Base-by-base conservation (phyloP, 2,888 invertebrate species). In the Acronicta leporina region DNA sequence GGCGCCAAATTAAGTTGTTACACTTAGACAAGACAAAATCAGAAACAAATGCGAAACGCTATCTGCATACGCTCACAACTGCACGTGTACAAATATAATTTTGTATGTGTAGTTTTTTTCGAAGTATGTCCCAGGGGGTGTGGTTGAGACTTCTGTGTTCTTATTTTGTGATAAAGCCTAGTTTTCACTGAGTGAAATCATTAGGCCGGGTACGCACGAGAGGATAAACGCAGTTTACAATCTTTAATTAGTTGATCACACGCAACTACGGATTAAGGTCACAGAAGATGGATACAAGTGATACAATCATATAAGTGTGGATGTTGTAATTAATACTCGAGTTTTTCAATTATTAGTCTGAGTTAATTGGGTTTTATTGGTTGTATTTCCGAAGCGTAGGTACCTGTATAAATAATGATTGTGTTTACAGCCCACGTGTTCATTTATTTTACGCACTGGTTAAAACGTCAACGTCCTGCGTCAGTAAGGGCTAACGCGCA, bases 161-260 rank as follows among this genome's bases (percentile, higher is more conserved):
- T 1, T n/a, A 10, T 25, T 42, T 42, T 20, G 10, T 15, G 14
- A 46, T 63, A 54, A 42, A 67, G 66, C 63, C 66, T 33, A 77
- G 79, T 79, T 84, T 84, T 82, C 83, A 80, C 81, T 77, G 41
- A 77, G 84, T 78, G 83, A 85, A 87, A 86, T 80, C 79, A 76
- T 79, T 64, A 73, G 70, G 66, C 68, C 67, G 44, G 48, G 69
- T 83, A 80, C 81, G 73, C 85, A 85, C 84, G 79, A 51, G 48
- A 55, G 49, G 63, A 62, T 50, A 66, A 63, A 56, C 53, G 65
- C 46, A 53, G 68, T 67, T 46, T 54, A 61, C 59, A 60, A 63
- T 51, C 10, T 49, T 44, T 62, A 70, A 77, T 70, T 73, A 70
- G 45, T 63, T 42, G 41, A 64, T 65, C 41, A 54, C 79, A 65